Percentiles rank a stretch among this genome's conserved stretches.
phyloP scores from a whole-genome alignment of 2,888 invertebrate genomes.

The Acleris emargana region DNA sequence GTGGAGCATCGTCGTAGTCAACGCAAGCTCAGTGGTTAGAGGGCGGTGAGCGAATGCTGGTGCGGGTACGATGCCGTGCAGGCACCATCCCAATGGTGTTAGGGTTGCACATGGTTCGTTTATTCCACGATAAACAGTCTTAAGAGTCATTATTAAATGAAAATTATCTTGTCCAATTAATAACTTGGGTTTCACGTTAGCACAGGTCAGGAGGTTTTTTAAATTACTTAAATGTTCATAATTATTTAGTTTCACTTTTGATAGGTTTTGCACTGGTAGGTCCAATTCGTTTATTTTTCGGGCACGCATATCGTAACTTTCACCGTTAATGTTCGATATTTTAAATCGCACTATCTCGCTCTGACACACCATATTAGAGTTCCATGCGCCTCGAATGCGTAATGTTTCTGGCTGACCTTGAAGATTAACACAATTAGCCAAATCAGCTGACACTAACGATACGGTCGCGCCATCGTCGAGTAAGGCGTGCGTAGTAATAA shows the following conservation, averaged over 20 bases:
- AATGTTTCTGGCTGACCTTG: not conserved
- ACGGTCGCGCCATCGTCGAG: constrained; percentile 7
- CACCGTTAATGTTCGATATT: not conserved
- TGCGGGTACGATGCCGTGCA: constrained; percentile 1
- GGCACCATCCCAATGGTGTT: not conserved
- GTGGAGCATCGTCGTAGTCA: not conserved
- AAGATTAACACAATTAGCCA: not conserved
- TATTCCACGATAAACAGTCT: not conserved
- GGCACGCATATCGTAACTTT: not conserved
- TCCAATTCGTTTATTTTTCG: constrained; percentile 1
- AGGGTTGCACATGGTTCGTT: not conserved
- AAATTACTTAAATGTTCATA: not conserved
- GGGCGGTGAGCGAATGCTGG: not conserved
- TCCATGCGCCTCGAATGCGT: not conserved
- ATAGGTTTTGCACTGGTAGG: not conserved
- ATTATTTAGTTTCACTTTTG: not conserved
- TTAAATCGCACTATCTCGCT: not conserved
- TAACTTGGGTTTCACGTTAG: not conserved
- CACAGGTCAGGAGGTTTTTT: not conserved
- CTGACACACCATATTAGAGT: not conserved
- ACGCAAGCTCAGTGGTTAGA: not conserved
- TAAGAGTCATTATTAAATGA: not conserved
- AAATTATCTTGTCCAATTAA: not conserved
- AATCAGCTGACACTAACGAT: not conserved
- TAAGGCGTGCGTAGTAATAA: not conserved